phyloP scores from a whole-genome alignment of 2,797 vertebrate species.

The Leptodactylus fallax region DNA sequence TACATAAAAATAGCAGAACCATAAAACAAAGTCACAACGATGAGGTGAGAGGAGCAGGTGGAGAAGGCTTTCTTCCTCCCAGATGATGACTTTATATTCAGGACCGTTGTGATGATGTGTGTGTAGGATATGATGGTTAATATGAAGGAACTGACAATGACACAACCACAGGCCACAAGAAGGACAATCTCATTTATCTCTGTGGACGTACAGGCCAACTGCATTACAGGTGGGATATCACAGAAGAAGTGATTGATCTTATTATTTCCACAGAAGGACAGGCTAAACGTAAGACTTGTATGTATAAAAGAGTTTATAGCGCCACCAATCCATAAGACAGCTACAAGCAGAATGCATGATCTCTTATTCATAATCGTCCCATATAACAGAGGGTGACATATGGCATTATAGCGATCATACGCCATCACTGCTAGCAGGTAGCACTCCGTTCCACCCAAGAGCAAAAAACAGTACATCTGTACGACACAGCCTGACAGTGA shows the following conservation, averaged over 20 bases:
- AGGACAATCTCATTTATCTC: slow-evolving; percentile 50
- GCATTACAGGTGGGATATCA: slow-evolving; percentile 48
- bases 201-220: slow-evolving; percentile 44
- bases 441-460: slow-evolving; percentile 47
- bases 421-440: slow-evolving; percentile 62
- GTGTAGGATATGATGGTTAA: slow-evolving; percentile 43
- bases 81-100: slow-evolving; percentile 31
- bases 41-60: slow-evolving; percentile 64
- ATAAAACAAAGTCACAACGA: slow-evolving; percentile 63
- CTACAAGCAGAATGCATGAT: slow-evolving; percentile 61
- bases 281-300: slow-evolving; percentile 32
- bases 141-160: slow-evolving; percentile 50
- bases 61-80: slow-evolving; percentile 64
- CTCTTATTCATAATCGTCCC: slow-evolving; percentile 64
- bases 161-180: slow-evolving; percentile 35
- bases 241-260: slow-evolving; percentile 53
- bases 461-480: slow-evolving; percentile 44
- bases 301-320: slow-evolving; percentile 60
- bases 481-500: slow-evolving; percentile 34
- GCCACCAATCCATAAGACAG: slow-evolving; percentile 63
- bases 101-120: slow-evolving; percentile 31
- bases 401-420: slow-evolving; percentile 69
- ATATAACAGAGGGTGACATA: slow-evolving; percentile 68
- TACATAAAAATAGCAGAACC: slow-evolving; percentile 60
- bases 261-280: slow-evolving; percentile 35